These are phyloP conservation scores for Genyomyrus donnyi DNA, from an alignment of 2,113 vertebrate genomes.

Conservation along the genomic window DNA sequence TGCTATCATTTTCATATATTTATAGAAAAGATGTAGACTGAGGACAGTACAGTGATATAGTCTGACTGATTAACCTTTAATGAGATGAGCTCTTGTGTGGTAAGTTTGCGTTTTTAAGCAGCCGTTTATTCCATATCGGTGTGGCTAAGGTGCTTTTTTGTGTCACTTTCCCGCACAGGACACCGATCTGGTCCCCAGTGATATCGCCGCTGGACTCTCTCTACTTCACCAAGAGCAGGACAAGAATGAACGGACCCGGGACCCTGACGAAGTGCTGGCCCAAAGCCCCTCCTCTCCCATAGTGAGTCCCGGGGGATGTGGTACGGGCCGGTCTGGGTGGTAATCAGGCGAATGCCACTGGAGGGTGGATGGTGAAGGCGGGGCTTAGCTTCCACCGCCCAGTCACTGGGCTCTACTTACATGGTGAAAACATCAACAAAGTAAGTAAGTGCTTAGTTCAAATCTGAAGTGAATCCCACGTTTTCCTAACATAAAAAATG, in stretches of 20 bases:
- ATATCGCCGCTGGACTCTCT: constrained; percentile 86
- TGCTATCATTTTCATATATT: neutral
- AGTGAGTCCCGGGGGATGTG: constrained; percentile 54
- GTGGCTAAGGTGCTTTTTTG: neutral
- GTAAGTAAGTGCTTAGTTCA: neutral
- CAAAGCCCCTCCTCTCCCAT: constrained; percentile 60
- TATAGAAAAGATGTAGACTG: neutral
- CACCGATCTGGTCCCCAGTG: constrained; percentile 90
- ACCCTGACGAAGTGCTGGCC: constrained; percentile 60
- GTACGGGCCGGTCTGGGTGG: neutral
- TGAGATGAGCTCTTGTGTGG: neutral
- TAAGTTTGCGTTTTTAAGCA: neutral
- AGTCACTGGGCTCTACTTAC: neutral
- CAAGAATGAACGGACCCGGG: constrained; percentile 65
- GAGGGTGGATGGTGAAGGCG: neutral
- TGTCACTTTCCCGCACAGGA: constrained; percentile 62
- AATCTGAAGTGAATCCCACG: neutral
- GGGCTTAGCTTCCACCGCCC: neutral
- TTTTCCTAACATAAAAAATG: neutral
- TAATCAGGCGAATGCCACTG: neutral
- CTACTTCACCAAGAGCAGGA: constrained; percentile 94
- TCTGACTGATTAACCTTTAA: neutral
- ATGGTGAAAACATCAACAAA: neutral
- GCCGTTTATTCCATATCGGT: neutral
- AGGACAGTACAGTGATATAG: neutral